Base-by-base conservation (phyloP, 1,140 invertebrate species). In the Aplysia californica region DNA sequence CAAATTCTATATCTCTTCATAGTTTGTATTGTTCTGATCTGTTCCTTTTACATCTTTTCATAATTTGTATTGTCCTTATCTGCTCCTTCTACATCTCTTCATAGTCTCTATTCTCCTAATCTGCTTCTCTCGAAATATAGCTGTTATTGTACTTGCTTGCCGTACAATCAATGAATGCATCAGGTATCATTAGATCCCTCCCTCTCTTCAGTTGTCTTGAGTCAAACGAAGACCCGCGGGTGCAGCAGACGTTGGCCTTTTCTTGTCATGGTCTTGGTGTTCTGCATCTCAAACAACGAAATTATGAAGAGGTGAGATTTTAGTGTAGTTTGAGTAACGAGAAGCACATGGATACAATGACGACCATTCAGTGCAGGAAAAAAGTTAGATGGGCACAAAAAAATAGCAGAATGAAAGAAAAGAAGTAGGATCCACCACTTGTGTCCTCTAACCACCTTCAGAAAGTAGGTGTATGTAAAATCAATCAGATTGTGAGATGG, bases 221-320 rank as follows among this genome's bases (percentile, higher is more conserved):
- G 10, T 21, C 35, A 5, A 36, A 35, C 4, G 75, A 66, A 10
- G 76, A 78, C 44, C 6, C 41, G 36, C 4, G 31, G 18, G 36
- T 64, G 6, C 56, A 26, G 26, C 41, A 78, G 15, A 78, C 41
- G n/a, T 44, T 78, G 29, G 76, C 69, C 4, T 67, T 35, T 33
- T 33, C 61, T 21, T 78, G 64, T 55, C 67, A 78, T 73, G 76
- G 76, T 15, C 33, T 78, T 18, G 76, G 76, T 23, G 64, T 78
- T 71, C 31, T 73, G 1, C 66, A 66, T 26, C 3, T 73, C 23
- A 66, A 59, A 33, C 76, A 73, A 38, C 55, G 58, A 59, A 56
- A 38, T 26, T 73, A 65, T 36, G 29, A 68, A 18, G 64, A 78
- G 61, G 76, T 78, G 23, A 50, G 31, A 59, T 73, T 33, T 29